Evolutionary conservation across 2,888 invertebrate genomes (phyloP).

Genomic region (Yponomeuta plumbellus): DNA sequence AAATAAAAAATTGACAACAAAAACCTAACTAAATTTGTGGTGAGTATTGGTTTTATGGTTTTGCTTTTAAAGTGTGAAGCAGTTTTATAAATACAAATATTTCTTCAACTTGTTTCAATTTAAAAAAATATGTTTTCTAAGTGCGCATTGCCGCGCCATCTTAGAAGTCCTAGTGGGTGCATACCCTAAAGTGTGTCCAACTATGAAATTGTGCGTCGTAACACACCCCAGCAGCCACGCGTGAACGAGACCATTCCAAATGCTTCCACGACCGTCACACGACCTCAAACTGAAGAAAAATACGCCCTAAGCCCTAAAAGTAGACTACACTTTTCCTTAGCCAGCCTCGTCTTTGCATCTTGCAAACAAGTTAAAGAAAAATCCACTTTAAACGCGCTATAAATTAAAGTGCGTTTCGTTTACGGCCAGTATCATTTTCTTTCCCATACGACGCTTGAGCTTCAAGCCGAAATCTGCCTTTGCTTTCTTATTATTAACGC

Average conservation of each 20-base stretch:
- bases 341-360: background rate
- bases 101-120: too few relatives aligned
- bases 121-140: too few relatives aligned
- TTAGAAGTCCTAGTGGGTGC: too few relatives aligned
- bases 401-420: background rate
- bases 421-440: background rate
- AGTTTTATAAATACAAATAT: too few relatives aligned
- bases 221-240: conserved; percentile 49
- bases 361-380: background rate
- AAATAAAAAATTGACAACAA: too few relatives aligned
- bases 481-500: background rate
- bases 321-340: background rate
- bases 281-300: conserved; percentile 19
- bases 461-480: background rate
- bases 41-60: too few relatives aligned
- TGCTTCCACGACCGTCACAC: conserved; percentile 33
- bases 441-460: background rate
- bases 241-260: conserved; percentile 58
- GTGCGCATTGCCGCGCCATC: too few relatives aligned
- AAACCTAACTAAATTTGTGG: too few relatives aligned
- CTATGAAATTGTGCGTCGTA: conserved; percentile 54
- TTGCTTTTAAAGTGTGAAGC: too few relatives aligned
- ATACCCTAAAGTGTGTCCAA: conserved; percentile 17
- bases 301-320: background rate
- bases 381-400: background rate